Conservation (phyloP, 2,888 invertebrate genomes). For the Drosophila fulvimacula region DNA sequence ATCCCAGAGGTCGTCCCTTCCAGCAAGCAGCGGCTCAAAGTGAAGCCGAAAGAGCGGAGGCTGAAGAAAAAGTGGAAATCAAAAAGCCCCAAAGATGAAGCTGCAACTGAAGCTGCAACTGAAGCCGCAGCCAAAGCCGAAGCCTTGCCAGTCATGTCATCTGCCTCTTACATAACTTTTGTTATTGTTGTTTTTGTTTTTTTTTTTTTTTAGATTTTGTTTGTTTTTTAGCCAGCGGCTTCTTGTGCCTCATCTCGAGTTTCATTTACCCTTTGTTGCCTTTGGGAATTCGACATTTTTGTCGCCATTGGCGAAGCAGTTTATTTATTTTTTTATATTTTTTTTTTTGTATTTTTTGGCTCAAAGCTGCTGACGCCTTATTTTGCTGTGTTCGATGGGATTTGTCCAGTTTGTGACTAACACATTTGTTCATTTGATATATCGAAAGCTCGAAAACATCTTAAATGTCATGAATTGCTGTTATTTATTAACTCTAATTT, state of each 20-base stretch:
- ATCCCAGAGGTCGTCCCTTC: conserved; percentile 40
- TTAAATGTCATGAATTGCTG: conserved; percentile 2
- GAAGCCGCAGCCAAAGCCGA: conserved; percentile 2
- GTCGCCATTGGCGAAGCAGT: conserved; percentile 41
- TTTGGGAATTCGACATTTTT: conserved; percentile 54
- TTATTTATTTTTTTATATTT: conserved; percentile 41
- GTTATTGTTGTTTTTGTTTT: conserved; percentile 17
- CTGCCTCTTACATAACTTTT: conserved; percentile 61
- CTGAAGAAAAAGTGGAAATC: conserved; percentile 9
- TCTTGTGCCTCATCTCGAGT: conserved; percentile 59
- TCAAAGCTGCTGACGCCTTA: conserved; percentile 43
- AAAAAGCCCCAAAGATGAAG: not conserved
- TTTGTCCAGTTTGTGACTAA: conserved; percentile 31
- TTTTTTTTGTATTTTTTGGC: conserved; percentile 6
- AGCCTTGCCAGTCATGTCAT: conserved; percentile 74
- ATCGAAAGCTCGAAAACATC: not conserved
- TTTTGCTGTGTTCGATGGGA: conserved; percentile 44
- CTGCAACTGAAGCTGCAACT: conserved; percentile 5
- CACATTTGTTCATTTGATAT: not conserved
- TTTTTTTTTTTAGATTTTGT: conserved; percentile 20
- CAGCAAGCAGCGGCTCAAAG: conserved; percentile 9
- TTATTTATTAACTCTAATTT: conserved; percentile 11
- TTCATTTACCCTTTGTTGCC: conserved; percentile 59
- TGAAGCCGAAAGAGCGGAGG: conserved; percentile 1
- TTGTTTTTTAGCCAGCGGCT: conserved; percentile 27